Evolutionary conservation across 2,113 vertebrate genomes (phyloP), one percentile per base, ranked within the genome.

Genomic region (Labrus mixtus): DNA sequence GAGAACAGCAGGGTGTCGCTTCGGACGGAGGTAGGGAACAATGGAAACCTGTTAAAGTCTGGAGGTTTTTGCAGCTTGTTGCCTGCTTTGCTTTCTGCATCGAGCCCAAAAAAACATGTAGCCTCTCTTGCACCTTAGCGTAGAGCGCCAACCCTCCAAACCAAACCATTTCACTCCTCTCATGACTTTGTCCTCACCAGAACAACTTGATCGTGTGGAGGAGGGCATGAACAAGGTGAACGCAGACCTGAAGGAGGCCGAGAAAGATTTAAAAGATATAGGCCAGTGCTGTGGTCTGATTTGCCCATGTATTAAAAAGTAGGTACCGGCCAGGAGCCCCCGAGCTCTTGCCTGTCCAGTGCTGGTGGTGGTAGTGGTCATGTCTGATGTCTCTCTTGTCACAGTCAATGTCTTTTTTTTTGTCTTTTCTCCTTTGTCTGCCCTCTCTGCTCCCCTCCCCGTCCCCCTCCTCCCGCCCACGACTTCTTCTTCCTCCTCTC

Each of bases 211-310:
- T 96, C 97, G 97, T 94, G 95, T 97, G 81, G 97, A 98, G 95
- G 97, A 98, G 95, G 97, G 97, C 96, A 98, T 98, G 97, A 98
- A 98, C 97, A 97, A 97, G 97, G 97, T 98, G 96, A 97, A 98
- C 95, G 96, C 97, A 96, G 97, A 98, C 97, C 96, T 98, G 97
- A 98, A 98, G 97, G 97, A 98, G 94, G 97, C 97, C 82, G 96
- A 98, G 96, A 98, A 98, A 98, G 96, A 97, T 97, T 97, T 97
- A 97, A 98, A 98, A 97, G 96, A 97, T 98, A 93, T 98, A 97
- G 96, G 97, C 95, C 96, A 96, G 95, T 98, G 97, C 97, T 98
- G 96, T 97, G 97, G 96, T 95, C 95, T 97, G 94, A 97, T 98
- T 96, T 98, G 97, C 96, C 97, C 97, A 96, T 98, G 97, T 97